Evolutionary conservation across 2,113 vertebrate species (phyloP).

Genomic region (Crotalus tigris): DNA sequence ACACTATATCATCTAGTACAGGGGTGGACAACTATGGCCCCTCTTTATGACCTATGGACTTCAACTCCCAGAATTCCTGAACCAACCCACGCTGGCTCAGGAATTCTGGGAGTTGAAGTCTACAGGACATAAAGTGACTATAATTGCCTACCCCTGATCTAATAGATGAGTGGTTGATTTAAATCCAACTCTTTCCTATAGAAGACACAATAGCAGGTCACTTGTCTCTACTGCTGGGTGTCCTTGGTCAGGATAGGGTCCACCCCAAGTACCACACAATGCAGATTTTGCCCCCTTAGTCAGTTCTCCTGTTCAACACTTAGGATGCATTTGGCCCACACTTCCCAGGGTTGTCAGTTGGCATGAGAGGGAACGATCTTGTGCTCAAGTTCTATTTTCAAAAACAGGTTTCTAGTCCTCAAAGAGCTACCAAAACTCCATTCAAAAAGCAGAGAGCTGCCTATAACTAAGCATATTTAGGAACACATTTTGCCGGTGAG

Average conservation of each 20-base stretch:
- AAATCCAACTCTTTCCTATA: background rate
- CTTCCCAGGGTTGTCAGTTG: background rate
- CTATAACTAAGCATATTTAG: background rate
- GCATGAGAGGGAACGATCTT: background rate
- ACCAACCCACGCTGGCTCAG: background rate
- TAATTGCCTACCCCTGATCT: background rate
- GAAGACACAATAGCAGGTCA: background rate
- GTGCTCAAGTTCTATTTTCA: background rate
- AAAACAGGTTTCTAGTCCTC: background rate
- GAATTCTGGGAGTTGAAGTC: background rate
- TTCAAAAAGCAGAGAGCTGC: background rate
- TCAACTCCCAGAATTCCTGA: background rate
- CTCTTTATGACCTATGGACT: background rate
- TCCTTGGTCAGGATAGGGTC: background rate
- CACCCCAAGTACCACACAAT: fast-evolving
- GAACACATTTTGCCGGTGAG: too few relatives aligned
- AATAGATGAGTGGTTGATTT: background rate
- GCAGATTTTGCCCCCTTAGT: background rate
- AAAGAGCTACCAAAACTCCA: background rate
- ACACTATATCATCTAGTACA: background rate
- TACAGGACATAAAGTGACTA: background rate
- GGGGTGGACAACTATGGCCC: background rate
- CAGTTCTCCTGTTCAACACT: background rate
- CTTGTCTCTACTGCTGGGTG: background rate
- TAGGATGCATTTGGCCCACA: background rate